A percentile compares a stretch with the other conserved stretches of the same genome.
These are phyloP conservation scores for Dicerorhinus sumatrensis DNA, from an alignment of 2,113 vertebrate genomes.

Conservation along the genomic window DNA sequence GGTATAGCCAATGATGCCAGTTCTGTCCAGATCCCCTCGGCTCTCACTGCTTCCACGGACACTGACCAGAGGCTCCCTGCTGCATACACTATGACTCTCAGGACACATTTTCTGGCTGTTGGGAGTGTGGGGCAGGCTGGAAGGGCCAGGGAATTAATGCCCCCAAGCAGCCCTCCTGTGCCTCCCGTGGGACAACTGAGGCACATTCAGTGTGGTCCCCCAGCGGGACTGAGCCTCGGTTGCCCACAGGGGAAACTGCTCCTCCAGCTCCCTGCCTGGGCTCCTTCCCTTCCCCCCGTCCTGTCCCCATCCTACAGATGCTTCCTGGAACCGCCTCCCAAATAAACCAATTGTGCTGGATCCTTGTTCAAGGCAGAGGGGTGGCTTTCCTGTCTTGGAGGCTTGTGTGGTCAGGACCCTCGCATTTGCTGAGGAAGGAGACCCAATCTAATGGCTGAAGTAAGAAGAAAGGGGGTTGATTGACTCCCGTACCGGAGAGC, in stretches of 20 bases:
- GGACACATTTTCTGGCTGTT: fast-evolving
- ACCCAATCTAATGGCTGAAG: fast-evolving
- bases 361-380: background rate
- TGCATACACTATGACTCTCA: background rate
- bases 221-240: fast-evolving
- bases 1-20: fast-evolving
- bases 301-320: fast-evolving
- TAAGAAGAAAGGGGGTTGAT: fast-evolving
- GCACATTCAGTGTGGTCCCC: background rate
- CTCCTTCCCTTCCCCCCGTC: background rate
- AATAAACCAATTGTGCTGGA: fast-evolving
- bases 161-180: fast-evolving
- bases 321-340: background rate
- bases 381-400: background rate
- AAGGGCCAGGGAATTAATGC: fast-evolving
- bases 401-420: background rate
- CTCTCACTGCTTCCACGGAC: background rate
- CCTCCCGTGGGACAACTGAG: background rate
- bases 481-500: fast-evolving
- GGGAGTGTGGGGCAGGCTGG: fast-evolving
- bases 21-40: background rate
- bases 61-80: background rate
- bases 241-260: background rate
- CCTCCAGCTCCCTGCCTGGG: fast-evolving
- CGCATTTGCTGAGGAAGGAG: no score